These are phyloP conservation scores for Oxyura jamaicensis DNA, from an alignment of 2,113 vertebrate genomes.

Conservation along the genomic window DNA sequence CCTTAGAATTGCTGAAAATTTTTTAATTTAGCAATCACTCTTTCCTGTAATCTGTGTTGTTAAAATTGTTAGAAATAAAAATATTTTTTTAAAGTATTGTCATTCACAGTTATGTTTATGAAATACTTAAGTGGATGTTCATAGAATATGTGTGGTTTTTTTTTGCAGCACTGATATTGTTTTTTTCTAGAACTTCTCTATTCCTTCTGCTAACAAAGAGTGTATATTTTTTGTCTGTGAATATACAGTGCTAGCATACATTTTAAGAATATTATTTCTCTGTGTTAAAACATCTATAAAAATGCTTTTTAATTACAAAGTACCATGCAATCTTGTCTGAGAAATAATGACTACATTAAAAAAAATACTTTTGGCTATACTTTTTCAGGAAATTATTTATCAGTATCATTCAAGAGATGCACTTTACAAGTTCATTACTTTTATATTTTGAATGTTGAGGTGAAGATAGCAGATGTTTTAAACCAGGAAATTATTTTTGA, in stretches of 20 bases:
- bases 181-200: neutral
- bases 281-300: neutral
- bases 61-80: neutral
- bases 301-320: neutral
- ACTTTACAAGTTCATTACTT: neutral
- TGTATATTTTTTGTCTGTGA: neutral
- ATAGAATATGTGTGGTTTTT: neutral
- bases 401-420: neutral
- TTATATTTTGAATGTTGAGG: neutral
- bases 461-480: neutral
- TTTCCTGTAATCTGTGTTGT: neutral
- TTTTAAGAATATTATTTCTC: neutral
- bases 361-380: neutral
- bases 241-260: neutral
- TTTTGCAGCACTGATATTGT: neutral
- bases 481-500: neutral
- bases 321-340: neutral
- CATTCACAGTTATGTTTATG: neutral
- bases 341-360: neutral
- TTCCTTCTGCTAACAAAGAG: neutral
- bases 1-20: neutral
- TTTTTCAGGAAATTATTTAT: neutral
- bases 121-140: neutral
- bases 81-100: neutral
- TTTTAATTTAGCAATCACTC: neutral